Evolutionary conservation across 2,888 invertebrate species (phyloP), one percentile per base, ranked within the genome.

Genomic region (Microctonus aethiopoides): DNA sequence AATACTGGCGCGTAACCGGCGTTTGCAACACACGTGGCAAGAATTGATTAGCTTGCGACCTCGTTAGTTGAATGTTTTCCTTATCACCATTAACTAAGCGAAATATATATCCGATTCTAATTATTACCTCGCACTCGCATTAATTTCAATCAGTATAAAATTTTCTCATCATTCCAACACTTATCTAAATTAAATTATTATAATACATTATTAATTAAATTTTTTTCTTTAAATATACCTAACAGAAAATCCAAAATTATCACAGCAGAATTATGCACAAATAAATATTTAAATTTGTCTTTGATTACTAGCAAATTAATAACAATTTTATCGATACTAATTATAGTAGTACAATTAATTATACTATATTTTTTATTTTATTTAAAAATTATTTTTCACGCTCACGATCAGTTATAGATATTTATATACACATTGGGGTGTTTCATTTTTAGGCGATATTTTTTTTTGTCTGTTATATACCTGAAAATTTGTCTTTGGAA

Each of bases 1-100:
- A 68, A 68, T 54, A 52, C 24, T 41, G 24, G 41, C 56, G 61
- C 68, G 59, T 60, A 59, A 51, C 59, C 34, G 54, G 54, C 22
- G 56, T 26, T 62, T 62, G 61, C 61, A 56, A 11, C 56, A 61
- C 52, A 68, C 68, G 68, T 68, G 72, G 72, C 65, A 72, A 46
- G 73, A 72, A 71, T 72, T 75, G 73, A 75, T 75, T 75, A 75
- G 70, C 70, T 62, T 39, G 59, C 67, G 73, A 73, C 75, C 73
- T 72, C 70, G 73, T 71, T 75, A 67, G 46, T 20, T 6, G 68
- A 67, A 63, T 36, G 24, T 26, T 68, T 46, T 39, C 61, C 61
- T 68, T 68, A 61, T 61, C 56, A 26, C 22, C 24, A 34, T 46
- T 34, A 7, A 24, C 29, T 41, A 46, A 24, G 34, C 20, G 52